These are phyloP conservation scores for Catharus fuscescens DNA, from an alignment of 2,113 vertebrate genomes.

Conservation along the genomic window DNA sequence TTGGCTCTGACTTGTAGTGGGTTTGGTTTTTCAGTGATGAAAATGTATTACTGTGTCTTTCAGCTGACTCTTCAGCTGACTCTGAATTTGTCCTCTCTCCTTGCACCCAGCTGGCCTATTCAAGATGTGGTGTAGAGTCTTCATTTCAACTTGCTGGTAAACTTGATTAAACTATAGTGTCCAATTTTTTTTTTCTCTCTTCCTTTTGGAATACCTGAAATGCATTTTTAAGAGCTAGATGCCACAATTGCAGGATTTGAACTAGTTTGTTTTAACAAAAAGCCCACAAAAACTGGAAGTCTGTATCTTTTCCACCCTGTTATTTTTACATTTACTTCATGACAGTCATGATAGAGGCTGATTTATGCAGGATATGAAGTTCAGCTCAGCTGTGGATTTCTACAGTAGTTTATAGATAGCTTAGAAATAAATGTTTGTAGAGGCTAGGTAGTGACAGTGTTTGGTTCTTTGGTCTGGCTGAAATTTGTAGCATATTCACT, in stretches of 20 bases:
- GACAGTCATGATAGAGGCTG: neutral
- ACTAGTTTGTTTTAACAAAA: conserved; percentile 15
- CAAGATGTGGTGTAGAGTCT: neutral
- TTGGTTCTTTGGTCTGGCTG: neutral
- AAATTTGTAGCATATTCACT: neutral
- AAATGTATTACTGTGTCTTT: neutral
- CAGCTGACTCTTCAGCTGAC: neutral
- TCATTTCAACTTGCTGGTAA: neutral
- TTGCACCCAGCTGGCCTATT: neutral
- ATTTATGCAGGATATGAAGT: neutral
- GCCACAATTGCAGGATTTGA: conserved; percentile 37
- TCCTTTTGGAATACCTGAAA: neutral
- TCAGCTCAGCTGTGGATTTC: neutral
- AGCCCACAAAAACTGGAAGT: conserved; percentile 19
- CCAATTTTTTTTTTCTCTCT: neutral
- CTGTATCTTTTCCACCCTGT: neutral
- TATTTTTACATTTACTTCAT: neutral
- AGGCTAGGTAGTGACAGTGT: neutral
- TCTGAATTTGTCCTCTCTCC: neutral
- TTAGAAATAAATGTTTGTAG: neutral
- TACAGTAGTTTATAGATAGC: neutral
- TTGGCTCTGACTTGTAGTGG: neutral
- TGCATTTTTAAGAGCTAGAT: neutral
- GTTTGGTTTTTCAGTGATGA: neutral
- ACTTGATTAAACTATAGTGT: neutral